These are phyloP conservation scores for Bovichtus diacanthus DNA, from an alignment of 2,797 vertebrate species.

Conservation along the genomic window DNA sequence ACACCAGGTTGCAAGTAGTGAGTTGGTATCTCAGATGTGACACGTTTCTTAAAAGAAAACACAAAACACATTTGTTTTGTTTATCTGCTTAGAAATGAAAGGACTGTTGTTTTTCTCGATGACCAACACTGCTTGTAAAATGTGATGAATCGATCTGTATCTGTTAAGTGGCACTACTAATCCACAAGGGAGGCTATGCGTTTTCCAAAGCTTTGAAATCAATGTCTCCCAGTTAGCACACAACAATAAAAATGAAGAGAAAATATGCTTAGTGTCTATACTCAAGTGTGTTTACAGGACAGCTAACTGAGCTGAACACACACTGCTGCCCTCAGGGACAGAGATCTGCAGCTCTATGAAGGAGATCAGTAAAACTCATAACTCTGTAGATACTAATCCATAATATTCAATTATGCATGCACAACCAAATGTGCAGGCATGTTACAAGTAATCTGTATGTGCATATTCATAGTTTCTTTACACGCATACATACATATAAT, in stretches of 20 bases:
- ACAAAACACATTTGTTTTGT: not conserved
- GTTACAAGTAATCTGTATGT: not conserved
- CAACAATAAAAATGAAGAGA: not conserved
- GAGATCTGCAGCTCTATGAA: not conserved
- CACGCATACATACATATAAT: not conserved
- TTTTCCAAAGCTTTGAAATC: not conserved
- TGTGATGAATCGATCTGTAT: not conserved
- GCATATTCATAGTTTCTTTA: not conserved
- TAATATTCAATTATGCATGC: slow-evolving; percentile 1
- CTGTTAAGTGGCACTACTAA: not conserved
- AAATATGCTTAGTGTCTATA: not conserved
- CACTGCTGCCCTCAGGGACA: not conserved
- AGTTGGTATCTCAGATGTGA: not conserved
- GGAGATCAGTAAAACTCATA: not conserved
- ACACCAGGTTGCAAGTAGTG: not conserved
- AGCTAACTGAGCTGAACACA: not conserved
- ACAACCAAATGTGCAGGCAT: not conserved
- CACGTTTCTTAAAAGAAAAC: not conserved
- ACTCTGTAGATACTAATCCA: slow-evolving; percentile 25
- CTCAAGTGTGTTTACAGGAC: not conserved
- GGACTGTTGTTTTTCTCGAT: not conserved
- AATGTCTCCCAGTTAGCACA: not conserved
- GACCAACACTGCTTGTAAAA: not conserved
- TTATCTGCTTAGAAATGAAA: not conserved
- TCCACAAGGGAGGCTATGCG: not conserved